phyloP scores from a whole-genome alignment of 2,888 invertebrate genomes.

The Caradrina kadenii region DNA sequence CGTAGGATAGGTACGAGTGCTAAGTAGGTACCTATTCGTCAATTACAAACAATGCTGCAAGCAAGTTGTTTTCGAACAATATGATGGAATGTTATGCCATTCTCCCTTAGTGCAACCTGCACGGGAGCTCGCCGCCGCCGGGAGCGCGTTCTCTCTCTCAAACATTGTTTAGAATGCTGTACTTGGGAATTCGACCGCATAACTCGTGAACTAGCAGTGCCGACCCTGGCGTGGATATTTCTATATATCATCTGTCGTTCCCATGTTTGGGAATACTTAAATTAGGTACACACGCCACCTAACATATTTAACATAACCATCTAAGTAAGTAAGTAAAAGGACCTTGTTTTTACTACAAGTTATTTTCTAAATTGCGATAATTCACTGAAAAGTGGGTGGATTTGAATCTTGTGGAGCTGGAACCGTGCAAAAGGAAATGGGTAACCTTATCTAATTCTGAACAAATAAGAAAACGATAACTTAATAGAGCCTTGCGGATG shows the following conservation, averaged over 20 bases:
- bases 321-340: background rate
- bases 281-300: too few relatives aligned
- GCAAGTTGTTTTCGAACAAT: slow-evolving; percentile 28
- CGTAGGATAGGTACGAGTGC: background rate
- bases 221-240: slow-evolving; percentile 15
- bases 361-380: slow-evolving; percentile 17
- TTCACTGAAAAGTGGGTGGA: slow-evolving; percentile 15
- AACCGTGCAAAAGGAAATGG: slow-evolving; percentile 10
- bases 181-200: slow-evolving; percentile 56
- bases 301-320: background rate
- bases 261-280: too few relatives aligned
- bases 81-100: slow-evolving; percentile 46
- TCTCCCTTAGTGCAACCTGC: slow-evolving; percentile 25
- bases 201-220: slow-evolving; percentile 41
- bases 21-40: slow-evolving; percentile 5
- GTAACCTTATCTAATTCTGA: slow-evolving; percentile 34
- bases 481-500: slow-evolving; percentile 40
- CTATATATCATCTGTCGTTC: slow-evolving; percentile 16
- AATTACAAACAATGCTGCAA: slow-evolving; percentile 28
- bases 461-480: slow-evolving; percentile 50
- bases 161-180: slow-evolving; percentile 45
- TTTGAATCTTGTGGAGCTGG: slow-evolving; percentile 21
- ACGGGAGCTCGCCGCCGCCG: slow-evolving; percentile 5
- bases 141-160: slow-evolving; percentile 45
- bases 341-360: slow-evolving; percentile 1